Conservation (phyloP, 1,140 invertebrate genomes). For the Solenopsis invicta region DNA sequence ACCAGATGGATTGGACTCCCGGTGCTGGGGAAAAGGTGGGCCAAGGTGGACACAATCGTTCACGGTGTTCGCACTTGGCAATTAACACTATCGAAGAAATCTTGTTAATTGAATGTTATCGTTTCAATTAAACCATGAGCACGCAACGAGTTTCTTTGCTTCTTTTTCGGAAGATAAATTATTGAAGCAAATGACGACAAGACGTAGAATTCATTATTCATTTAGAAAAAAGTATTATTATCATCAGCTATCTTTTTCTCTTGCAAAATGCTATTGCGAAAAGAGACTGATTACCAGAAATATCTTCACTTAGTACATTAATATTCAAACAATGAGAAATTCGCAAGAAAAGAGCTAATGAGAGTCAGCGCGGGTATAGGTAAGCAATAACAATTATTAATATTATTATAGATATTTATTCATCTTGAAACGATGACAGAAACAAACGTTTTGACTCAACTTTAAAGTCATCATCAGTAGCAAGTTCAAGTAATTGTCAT, state of each 20-base stretch:
- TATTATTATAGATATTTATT: no score
- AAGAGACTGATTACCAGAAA: not conserved
- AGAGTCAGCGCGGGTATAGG: no score
- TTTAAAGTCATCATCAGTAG: no score
- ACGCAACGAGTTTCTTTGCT: not conserved
- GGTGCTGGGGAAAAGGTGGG: not conserved
- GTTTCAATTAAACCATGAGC: not conserved
- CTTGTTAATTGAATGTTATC: constrained; percentile 10
- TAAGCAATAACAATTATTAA: no score
- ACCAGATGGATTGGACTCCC: not conserved
- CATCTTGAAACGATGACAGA: no score
- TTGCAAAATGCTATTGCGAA: not conserved
- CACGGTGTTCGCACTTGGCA: not conserved
- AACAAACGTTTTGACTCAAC: no score
- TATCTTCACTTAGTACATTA: not conserved
- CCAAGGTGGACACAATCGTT: not conserved
- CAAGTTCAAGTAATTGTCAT: no score
- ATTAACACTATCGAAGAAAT: not conserved
- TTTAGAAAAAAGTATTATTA: not conserved
- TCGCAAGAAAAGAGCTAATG: no score
- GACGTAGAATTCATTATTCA: not conserved
- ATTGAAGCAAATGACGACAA: not conserved
- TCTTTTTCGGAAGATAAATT: not conserved
- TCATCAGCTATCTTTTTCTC: not conserved
- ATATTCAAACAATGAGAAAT: no score